Evolutionary conservation across 2,113 vertebrate genomes (phyloP).

Genomic region (Clarias magur): DNA sequence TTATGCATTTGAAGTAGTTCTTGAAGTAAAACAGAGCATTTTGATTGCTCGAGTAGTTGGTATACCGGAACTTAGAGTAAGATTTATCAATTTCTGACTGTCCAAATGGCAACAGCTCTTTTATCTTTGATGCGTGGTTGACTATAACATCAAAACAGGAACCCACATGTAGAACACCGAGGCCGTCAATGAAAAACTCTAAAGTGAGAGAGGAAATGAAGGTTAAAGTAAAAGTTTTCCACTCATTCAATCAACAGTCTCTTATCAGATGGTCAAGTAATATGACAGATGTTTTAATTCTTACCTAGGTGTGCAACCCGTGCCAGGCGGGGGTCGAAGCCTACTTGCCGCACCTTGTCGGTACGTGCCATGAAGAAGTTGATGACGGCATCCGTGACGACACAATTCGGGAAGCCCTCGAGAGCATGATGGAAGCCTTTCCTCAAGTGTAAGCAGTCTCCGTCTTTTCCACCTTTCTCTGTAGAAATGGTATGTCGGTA

Average conservation of each 20-base stretch:
- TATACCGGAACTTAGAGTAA: constrained; percentile 82
- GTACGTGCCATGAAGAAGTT: constrained; percentile 92
- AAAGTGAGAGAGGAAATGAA: constrained; percentile 1
- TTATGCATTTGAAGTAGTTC: constrained; percentile 86
- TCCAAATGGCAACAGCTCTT: constrained; percentile 76
- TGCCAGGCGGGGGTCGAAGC: constrained; percentile 83
- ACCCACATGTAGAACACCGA: constrained; percentile 83
- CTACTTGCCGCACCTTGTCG: constrained; percentile 80
- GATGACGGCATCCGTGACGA: constrained; percentile 85
- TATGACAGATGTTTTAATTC: constrained; percentile 29
- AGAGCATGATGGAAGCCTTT: constrained; percentile 80
- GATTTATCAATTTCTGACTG: constrained; percentile 70
- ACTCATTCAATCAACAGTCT: neutral
- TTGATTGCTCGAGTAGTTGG: constrained; percentile 34
- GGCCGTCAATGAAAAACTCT: constrained; percentile 91
- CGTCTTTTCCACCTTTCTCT: constrained; percentile 77
- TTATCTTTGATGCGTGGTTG: constrained; percentile 87
- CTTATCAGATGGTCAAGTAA: neutral
- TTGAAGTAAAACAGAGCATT: constrained; percentile 82
- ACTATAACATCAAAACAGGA: constrained; percentile 85
- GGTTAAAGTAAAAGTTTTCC: neutral
- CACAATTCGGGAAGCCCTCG: constrained; percentile 82
- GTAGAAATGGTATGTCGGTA: constrained; percentile 82
- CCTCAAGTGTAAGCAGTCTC: constrained; percentile 79
- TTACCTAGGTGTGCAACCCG: constrained; percentile 83